phyloP scores from a whole-genome alignment of 1,140 invertebrate species.

The Vanessa tameamea region DNA sequence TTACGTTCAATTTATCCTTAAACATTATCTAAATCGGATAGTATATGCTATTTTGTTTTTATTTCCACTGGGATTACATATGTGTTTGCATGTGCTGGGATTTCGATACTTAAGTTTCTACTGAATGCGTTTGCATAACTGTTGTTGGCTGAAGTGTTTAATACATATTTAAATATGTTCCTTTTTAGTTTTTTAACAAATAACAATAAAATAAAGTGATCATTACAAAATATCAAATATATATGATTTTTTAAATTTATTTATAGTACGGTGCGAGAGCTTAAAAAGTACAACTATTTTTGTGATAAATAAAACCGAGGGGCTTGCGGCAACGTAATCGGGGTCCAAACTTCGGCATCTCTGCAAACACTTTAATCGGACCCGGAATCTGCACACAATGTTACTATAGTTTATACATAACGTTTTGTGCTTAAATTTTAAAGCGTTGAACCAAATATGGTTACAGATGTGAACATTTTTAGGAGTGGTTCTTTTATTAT shows the following conservation, averaged over 20 bases:
- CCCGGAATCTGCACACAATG: conserved; percentile 17
- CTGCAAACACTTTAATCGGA: conserved; percentile 22
- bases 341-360: conserved; percentile 20
- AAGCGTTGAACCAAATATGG: not conserved
- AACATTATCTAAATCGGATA: conserved; percentile 55
- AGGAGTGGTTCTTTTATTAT: not conserved
- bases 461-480: not conserved
- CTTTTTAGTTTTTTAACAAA: no score
- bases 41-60: conserved; percentile 46
- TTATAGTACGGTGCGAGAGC: not conserved
- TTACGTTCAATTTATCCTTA: conserved; percentile 63
- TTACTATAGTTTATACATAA: conserved; percentile 11
- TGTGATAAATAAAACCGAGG: conserved; percentile 16
- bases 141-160: not conserved
- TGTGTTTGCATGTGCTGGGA: conserved; percentile 8
- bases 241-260: not conserved
- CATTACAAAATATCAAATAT: not conserved
- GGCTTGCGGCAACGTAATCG: conserved; percentile 25
- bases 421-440: conserved; percentile 1
- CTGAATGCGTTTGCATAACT: conserved; percentile 1
- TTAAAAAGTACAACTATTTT: conserved; percentile 20
- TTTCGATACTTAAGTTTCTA: conserved; percentile 6
- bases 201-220: not conserved
- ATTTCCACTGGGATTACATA: conserved; percentile 34
- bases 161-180: no score